Percentiles rank a stretch among this genome's conserved stretches.
Conservation (phyloP, 2,113 vertebrate species). For the Ochotona princeps region DNA sequence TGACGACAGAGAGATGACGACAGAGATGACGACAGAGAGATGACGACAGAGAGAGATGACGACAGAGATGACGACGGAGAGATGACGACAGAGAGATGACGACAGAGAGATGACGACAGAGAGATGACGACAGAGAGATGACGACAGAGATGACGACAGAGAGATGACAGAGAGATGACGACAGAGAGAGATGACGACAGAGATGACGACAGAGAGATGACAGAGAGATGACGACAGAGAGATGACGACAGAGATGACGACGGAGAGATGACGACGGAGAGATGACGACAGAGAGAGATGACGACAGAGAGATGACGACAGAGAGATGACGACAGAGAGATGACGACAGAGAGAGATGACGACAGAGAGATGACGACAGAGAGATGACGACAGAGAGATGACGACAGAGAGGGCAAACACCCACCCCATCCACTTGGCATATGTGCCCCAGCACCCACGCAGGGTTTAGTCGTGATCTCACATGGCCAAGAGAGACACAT, state of each 20-base stretch:
- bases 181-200: neutral
- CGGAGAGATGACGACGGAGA: no score
- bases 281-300: no score
- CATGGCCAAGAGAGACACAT: neutral
- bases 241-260: no score
- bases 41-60: neutral
- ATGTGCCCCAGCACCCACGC: neutral
- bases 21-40: no score
- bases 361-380: neutral
- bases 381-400: neutral
- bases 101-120: neutral
- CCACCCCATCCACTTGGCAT: accelerated
- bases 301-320: neutral
- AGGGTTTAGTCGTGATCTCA: neutral
- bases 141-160: no score
- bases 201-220: no score
- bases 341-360: neutral
- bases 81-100: neutral
- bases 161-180: neutral
- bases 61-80: no score
- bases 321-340: neutral
- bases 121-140: neutral
- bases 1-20: neutral
- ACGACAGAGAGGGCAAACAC: neutral
- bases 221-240: neutral